Percentiles rank a stretch among this genome's conserved stretches.
Evolutionary conservation across 2,113 vertebrate genomes (phyloP).

Genomic region (Dissostichus mawsoni): DNA sequence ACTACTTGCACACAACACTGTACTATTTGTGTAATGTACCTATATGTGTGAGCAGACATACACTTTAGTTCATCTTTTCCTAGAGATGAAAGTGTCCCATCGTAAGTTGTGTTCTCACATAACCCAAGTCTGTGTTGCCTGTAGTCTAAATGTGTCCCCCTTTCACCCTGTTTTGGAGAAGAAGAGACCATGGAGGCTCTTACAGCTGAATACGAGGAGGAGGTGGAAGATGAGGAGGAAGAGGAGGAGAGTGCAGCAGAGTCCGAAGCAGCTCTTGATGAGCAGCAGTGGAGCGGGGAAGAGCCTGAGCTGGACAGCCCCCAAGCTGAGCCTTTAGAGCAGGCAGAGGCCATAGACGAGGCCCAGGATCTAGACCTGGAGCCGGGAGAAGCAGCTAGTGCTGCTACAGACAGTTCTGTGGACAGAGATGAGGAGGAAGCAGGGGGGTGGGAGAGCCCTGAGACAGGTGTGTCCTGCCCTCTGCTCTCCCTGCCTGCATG

Average conservation of each 20-base stretch:
- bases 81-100: conserved; percentile 83
- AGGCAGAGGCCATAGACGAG: conserved; percentile 84
- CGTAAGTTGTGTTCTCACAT: conserved; percentile 78
- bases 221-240: conserved; percentile 84
- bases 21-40: conserved; percentile 53
- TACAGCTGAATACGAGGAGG: conserved; percentile 86
- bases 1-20: neutral
- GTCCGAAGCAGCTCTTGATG: conserved; percentile 88
- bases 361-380: conserved; percentile 82
- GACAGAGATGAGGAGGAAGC: conserved; percentile 84
- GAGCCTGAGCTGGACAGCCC: conserved; percentile 85
- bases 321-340: conserved; percentile 83
- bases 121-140: conserved; percentile 89
- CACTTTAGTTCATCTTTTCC: conserved; percentile 44
- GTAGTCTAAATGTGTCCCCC: conserved; percentile 91
- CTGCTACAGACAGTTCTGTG: conserved; percentile 82
- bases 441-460: conserved; percentile 83
- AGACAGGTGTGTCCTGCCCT: conserved; percentile 93
- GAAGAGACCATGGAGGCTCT: conserved; percentile 92
- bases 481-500: conserved; percentile 89
- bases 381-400: conserved; percentile 82
- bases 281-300: conserved; percentile 87
- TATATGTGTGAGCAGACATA: conserved; percentile 60
- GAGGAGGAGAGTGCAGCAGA: conserved; percentile 83
- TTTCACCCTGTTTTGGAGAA: conserved; percentile 91